Evolutionary conservation across 2,797 vertebrate genomes (phyloP).

Genomic region (Pterois miles): DNA sequence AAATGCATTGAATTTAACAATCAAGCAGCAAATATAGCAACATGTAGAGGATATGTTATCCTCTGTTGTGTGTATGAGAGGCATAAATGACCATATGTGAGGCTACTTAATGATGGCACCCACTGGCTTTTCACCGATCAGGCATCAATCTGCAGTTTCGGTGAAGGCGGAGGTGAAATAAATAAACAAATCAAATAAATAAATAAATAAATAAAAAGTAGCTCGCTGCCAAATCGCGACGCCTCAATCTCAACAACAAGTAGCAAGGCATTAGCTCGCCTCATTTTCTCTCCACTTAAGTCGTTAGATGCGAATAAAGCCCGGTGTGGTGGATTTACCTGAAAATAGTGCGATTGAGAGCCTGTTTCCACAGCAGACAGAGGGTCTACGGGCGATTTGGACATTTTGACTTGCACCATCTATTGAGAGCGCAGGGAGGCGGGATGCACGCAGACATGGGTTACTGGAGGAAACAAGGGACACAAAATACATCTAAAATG

Average conservation of each 20-base stretch:
- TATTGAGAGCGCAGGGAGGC: constrained; percentile 81
- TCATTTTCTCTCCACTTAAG: not conserved
- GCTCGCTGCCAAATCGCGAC: constrained; percentile 58
- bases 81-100: constrained; percentile 2
- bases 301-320: not conserved
- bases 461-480: constrained; percentile 68
- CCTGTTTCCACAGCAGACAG: constrained; percentile 83
- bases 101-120: constrained; percentile 23
- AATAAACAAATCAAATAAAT: not conserved
- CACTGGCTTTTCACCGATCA: constrained; percentile 10
- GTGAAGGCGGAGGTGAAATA: constrained; percentile 26
- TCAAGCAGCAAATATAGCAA: constrained; percentile 14
- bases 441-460: constrained; percentile 73
- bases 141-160: constrained; percentile 60
- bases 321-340: constrained; percentile 74
- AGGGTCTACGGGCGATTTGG: constrained; percentile 85
- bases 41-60: not conserved
- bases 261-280: constrained; percentile 53
- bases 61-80: not conserved
- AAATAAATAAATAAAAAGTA: constrained; percentile 48
- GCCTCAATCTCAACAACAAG: constrained; percentile 74
- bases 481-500: constrained; percentile 67
- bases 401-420: constrained; percentile 89
- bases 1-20: constrained; percentile 42
- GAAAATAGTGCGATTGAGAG: constrained; percentile 85